Conservation (phyloP, 23 tunicate species). For the Oikopleura dioica region DNA sequence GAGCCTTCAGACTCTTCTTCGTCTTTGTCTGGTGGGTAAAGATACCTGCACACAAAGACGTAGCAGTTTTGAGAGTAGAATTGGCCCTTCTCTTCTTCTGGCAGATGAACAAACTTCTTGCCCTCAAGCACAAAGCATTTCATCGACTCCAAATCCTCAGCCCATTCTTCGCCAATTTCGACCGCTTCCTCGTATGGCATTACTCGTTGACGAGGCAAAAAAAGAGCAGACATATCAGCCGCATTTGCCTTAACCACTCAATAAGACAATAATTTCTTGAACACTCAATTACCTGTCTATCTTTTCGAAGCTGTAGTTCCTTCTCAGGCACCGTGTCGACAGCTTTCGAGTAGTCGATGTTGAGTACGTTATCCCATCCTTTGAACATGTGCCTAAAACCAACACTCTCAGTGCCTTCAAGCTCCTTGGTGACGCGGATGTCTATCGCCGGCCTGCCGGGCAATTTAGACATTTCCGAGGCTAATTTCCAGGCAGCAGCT, state of each 20-base stretch:
- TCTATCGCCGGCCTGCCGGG: constrained; percentile 59
- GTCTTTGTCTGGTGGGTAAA: constrained; percentile 27
- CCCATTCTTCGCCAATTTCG: constrained; percentile 83
- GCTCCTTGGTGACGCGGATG: constrained; percentile 40
- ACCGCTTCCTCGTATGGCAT: constrained; percentile 17
- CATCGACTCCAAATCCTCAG: constrained; percentile 90
- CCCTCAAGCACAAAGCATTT: constrained; percentile 78
- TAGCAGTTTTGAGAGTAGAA: constrained; percentile 79
- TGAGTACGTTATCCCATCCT: constrained; percentile 86
- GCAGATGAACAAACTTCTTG: constrained; percentile 59
- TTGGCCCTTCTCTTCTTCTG: constrained; percentile 74
- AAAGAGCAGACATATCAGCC: constrained; percentile 43
- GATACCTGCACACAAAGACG: constrained; percentile 69
- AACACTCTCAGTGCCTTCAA: constrained; percentile 85
- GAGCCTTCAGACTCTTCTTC: constrained; percentile 36
- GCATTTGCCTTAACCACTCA: no score
- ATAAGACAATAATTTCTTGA: no score
- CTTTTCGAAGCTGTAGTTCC: constrained; percentile 21
- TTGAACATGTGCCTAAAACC: constrained; percentile 61
- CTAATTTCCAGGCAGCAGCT: constrained; percentile 84
- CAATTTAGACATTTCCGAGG: constrained; percentile 48
- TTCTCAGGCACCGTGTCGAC: constrained; percentile 18
- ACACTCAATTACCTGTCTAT: no score
- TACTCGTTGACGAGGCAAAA: background rate
- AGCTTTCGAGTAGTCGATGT: constrained; percentile 63